Evolutionary conservation across 2,888 invertebrate species (phyloP).

Genomic region (Metalampra italica): DNA sequence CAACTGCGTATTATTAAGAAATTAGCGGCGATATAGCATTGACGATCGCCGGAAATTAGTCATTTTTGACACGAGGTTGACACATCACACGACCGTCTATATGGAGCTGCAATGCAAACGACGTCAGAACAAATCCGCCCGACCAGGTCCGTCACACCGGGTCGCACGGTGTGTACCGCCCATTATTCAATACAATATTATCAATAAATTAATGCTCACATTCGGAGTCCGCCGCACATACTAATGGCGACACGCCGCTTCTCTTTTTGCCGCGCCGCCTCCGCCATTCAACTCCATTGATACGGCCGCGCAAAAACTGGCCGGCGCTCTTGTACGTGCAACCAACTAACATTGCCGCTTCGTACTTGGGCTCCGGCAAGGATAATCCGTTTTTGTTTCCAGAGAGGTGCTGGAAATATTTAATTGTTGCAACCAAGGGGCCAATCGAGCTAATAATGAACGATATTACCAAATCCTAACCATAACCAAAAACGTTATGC

Average conservation of each 20-base stretch:
- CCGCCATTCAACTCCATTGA: conserved; percentile 72
- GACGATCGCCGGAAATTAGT: too few relatives aligned
- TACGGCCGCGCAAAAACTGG: conserved; percentile 58
- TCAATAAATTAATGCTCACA: conserved; percentile 76
- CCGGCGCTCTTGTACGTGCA: conserved; percentile 43
- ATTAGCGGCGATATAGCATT: too few relatives aligned
- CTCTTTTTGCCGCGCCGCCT: conserved; percentile 50
- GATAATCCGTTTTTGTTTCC: conserved; percentile 59
- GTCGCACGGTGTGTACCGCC: conserved; percentile 25
- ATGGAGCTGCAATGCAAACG: too few relatives aligned
- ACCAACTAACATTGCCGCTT: conserved; percentile 53
- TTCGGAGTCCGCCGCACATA: conserved; percentile 64
- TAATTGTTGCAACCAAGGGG: conserved; percentile 44
- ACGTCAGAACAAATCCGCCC: too few relatives aligned
- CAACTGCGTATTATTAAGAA: too few relatives aligned
- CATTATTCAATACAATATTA: conserved; percentile 69
- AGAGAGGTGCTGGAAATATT: conserved; percentile 46
- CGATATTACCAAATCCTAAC: too few relatives aligned
- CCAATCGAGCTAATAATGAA: too few relatives aligned
- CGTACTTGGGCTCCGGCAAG: conserved; percentile 48
- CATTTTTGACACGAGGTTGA: too few relatives aligned
- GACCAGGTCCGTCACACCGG: too few relatives aligned
- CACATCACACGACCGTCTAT: too few relatives aligned
- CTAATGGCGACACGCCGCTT: conserved; percentile 67
- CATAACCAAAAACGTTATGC: too few relatives aligned